Evolutionary conservation across 2,113 vertebrate genomes (phyloP), one percentile per base, ranked within the genome.

Genomic region (Corydoras maculifer): DNA sequence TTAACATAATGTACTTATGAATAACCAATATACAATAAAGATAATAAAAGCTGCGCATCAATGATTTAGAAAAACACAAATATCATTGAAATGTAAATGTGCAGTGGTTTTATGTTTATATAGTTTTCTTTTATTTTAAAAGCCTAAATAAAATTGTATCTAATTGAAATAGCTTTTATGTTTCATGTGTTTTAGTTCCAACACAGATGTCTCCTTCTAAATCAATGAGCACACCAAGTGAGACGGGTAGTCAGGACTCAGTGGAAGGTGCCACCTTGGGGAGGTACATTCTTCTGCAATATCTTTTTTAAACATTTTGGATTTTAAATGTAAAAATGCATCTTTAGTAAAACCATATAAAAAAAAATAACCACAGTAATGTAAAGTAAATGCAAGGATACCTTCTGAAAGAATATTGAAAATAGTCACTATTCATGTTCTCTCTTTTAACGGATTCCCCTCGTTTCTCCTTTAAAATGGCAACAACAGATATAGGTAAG

Each of bases 201-300:
- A 95, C 93, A 87, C 94, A 93, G 86, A 91, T 96, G 91, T 98
- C 95, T 86, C 95, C 96, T 79, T 97, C 94, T 85, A 99, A 97
- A 90, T 97, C 96, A 85, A 87, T 94, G 92, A 97, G 96, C 92
- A 96, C 95, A n/a, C 94, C 94, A 87, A 97, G 97, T 82, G 97
- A 98, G 70, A 91, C 94, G 18, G 94, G 95, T 81, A 98, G 94
- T 86, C 97, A 98, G 87, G 97, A 98, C 84, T 98, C 95, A 0
- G 91, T 91, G 15, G 97, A 99, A 50, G 88, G 94, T 74, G 91
- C 91, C 76, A 86, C 91, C 12, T 84, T 91, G 43, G 92, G 94
- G 85, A 95, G 97, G 97, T 98, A 91, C 85, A 91, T 63, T 59
- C 65, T 54, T 35, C 6, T 8, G 12, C 9, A 2, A 25, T 12